Evolutionary conservation across 2,113 vertebrate genomes (phyloP).

Genomic region (Narcine bancroftii): DNA sequence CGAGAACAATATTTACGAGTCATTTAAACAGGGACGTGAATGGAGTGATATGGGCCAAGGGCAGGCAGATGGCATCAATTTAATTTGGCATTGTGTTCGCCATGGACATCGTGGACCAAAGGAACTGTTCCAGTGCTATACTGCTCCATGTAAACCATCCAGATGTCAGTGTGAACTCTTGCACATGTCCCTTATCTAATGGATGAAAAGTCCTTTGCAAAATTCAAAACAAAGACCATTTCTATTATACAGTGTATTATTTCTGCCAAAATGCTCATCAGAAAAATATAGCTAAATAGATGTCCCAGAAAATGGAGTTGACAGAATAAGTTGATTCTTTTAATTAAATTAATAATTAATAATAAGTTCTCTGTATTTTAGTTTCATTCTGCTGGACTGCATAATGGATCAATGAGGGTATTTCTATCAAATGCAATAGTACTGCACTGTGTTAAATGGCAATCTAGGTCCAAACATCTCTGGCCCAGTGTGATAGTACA

Average conservation of each 20-base stretch:
- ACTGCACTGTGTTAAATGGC: not conserved
- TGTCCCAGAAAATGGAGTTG: not conserved
- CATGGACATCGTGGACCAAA: too few relatives aligned
- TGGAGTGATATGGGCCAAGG: too few relatives aligned
- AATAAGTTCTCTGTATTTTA: not conserved
- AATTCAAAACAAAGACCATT: not conserved
- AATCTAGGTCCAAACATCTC: not conserved
- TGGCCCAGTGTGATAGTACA: too few relatives aligned
- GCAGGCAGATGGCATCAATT: too few relatives aligned
- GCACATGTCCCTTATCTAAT: not conserved
- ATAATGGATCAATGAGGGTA: not conserved
- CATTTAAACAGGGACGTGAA: too few relatives aligned
- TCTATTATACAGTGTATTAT: conserved; percentile 25
- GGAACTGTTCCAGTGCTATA: too few relatives aligned
- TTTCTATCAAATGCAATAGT: not conserved
- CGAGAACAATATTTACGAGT: too few relatives aligned
- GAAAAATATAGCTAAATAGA: not conserved
- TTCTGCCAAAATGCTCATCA: not conserved
- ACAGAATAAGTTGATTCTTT: not conserved
- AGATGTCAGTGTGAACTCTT: not conserved
- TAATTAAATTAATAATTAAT: not conserved
- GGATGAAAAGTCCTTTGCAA: not conserved
- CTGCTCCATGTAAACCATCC: too few relatives aligned
- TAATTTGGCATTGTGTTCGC: too few relatives aligned
- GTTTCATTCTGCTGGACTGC: not conserved